A percentile compares a stretch with the other conserved stretches of the same genome.
phyloP scores from a whole-genome alignment of 2,888 invertebrate genomes.

The Fragum sueziense region DNA sequence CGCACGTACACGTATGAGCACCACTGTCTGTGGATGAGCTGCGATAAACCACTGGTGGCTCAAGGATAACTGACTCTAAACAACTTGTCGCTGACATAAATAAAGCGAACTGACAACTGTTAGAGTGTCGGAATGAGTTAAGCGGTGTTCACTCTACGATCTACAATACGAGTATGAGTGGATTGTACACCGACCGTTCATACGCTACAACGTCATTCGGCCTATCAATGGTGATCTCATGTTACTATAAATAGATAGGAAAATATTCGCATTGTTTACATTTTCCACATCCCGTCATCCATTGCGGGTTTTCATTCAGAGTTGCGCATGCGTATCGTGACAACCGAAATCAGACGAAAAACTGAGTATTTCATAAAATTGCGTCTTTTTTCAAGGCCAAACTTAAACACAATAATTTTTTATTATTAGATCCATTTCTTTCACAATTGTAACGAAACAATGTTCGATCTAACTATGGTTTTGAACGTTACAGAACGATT shows the following conservation, averaged over 20 bases:
- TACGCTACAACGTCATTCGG: slow-evolving; percentile 56
- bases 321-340: slow-evolving; percentile 48
- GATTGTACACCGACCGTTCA: slow-evolving; percentile 54
- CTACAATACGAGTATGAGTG: slow-evolving; percentile 55
- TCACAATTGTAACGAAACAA: too few species aligned
- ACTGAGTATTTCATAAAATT: neutral
- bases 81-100: slow-evolving; percentile 60
- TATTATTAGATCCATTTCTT: too few species aligned
- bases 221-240: slow-evolving; percentile 57
- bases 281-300: slow-evolving; percentile 37
- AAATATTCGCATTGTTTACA: slow-evolving; percentile 48
- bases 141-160: slow-evolving; percentile 47
- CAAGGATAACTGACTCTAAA: slow-evolving; percentile 9
- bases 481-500: too few species aligned
- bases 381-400: neutral
- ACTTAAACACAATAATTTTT: too few species aligned
- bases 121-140: slow-evolving; percentile 54
- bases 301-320: neutral
- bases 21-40: slow-evolving; percentile 22
- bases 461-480: too few species aligned
- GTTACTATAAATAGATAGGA: slow-evolving; percentile 49
- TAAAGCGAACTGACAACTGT: slow-evolving; percentile 54
- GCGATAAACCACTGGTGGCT: slow-evolving; percentile 13
- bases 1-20: slow-evolving; percentile 33
- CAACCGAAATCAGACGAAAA: slow-evolving; percentile 32